Conservation (phyloP, 2,888 invertebrate species). For the Eretmocerus hayati region DNA sequence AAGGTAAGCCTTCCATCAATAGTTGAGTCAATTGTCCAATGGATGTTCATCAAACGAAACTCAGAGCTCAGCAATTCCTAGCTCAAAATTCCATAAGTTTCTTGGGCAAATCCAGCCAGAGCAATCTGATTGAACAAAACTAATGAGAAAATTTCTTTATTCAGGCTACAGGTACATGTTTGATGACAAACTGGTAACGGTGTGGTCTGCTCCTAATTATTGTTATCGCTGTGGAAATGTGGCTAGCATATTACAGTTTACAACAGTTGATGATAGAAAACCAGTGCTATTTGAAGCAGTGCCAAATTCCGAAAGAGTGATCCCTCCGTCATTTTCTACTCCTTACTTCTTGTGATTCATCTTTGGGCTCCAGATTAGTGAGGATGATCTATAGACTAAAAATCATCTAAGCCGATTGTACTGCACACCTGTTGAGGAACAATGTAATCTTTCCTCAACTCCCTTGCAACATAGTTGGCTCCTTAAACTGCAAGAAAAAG, state of each 20-base stretch:
- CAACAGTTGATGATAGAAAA: conserved; percentile 66
- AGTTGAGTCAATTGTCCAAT: too few relatives aligned
- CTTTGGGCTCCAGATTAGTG: neutral
- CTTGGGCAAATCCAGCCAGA: too few relatives aligned
- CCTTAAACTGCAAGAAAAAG: neutral
- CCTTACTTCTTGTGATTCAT: conserved; percentile 87
- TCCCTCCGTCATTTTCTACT: conserved; percentile 86
- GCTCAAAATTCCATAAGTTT: too few relatives aligned
- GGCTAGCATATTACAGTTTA: conserved; percentile 91
- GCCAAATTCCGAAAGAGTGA: conserved; percentile 87
- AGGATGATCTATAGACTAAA: too few relatives aligned
- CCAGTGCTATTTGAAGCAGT: conserved; percentile 92
- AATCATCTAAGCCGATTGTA: too few relatives aligned
- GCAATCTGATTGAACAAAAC: too few relatives aligned
- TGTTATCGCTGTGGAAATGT: conserved; percentile 99
- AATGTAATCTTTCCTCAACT: conserved; percentile 8
- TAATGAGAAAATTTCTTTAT: neutral
- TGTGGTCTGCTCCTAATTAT: conserved; percentile 99
- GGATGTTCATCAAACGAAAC: too few relatives aligned
- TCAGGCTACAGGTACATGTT: conserved; percentile 98
- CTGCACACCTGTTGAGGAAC: too few relatives aligned
- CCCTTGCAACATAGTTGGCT: conserved; percentile 3
- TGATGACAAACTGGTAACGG: conserved; percentile 91
- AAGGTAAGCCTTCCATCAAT: too few relatives aligned
- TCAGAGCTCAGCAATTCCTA: too few relatives aligned